Percentiles rank a stretch among this genome's conserved stretches.
phyloP scores from a whole-genome alignment of 2,888 invertebrate species.

The Scaptomyza caliginosa region DNA sequence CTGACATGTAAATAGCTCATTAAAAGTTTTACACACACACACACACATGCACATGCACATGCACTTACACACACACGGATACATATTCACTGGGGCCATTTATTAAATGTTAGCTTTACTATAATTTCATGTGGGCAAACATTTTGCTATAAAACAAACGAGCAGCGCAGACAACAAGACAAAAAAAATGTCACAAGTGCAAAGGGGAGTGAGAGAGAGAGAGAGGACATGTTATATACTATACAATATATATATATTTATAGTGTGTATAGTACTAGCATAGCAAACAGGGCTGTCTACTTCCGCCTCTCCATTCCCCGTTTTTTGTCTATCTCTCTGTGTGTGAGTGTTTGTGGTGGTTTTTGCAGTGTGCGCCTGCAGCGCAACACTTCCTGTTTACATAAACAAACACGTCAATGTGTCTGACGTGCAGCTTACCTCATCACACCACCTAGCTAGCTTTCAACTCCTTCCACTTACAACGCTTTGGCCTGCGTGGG shows the following conservation, averaged over 20 bases:
- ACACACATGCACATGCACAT: slow-evolving; percentile 12
- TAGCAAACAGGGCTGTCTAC: slow-evolving; percentile 40
- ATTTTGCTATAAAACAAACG: slow-evolving; percentile 67
- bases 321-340: slow-evolving; percentile 2
- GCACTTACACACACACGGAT: background rate
- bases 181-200: slow-evolving; percentile 42
- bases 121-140: slow-evolving; percentile 75
- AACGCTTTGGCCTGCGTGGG: background rate
- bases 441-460: background rate
- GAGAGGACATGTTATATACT: background rate
- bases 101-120: slow-evolving; percentile 72
- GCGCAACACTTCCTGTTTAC: slow-evolving; percentile 75
- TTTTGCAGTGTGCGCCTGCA: slow-evolving; percentile 62
- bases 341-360: slow-evolving; percentile 33
- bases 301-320: slow-evolving; percentile 38
- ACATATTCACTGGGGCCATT: slow-evolving; percentile 55
- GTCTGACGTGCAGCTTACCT: slow-evolving; percentile 55
- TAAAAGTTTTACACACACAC: slow-evolving; percentile 45
- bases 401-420: slow-evolving; percentile 74
- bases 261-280: slow-evolving; percentile 4
- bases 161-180: slow-evolving; percentile 46
- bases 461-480: too few relatives aligned
- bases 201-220: slow-evolving; percentile 5
- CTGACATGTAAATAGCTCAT: slow-evolving; percentile 63
- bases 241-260: background rate